phyloP scores from a whole-genome alignment of 2,113 vertebrate genomes.

The Rhineura floridana region DNA sequence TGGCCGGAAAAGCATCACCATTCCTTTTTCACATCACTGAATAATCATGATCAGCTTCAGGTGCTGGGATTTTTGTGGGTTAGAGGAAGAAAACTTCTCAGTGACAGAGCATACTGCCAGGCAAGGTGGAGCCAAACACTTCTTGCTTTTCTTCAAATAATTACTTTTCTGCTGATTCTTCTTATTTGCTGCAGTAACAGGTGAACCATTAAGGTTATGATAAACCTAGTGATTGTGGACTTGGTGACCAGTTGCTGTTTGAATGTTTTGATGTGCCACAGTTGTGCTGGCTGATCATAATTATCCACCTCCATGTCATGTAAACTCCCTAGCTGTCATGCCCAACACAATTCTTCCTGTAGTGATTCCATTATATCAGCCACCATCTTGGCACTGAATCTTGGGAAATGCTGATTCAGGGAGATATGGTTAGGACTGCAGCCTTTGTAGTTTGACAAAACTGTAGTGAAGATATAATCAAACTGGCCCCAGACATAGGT shows the following conservation, averaged over 20 bases:
- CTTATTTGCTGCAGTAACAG: background rate
- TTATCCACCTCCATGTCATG: no score
- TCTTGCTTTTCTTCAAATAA: background rate
- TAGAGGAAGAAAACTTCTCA: background rate
- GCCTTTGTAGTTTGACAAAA: background rate
- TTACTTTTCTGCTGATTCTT: background rate
- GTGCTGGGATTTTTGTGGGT: background rate
- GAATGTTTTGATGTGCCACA: no score
- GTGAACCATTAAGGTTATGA: no score
- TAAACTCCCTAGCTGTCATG: no score
- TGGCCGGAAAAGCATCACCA: background rate
- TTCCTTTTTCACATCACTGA: background rate
- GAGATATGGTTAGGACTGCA: background rate
- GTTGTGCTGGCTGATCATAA: no score
- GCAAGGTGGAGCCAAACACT: background rate
- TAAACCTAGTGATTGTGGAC: no score
- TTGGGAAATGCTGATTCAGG: background rate
- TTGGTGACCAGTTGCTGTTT: no score
- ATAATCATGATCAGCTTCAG: background rate
- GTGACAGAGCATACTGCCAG: background rate
- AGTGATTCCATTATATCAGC: no score
- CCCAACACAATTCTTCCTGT: no score
- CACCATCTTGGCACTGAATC: background rate
- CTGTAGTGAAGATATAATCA: background rate
- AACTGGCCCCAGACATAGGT: background rate